Evolutionary conservation across 2,797 vertebrate species (phyloP), one percentile per base, ranked within the genome.

Genomic region (Tenualosa thibaudeaui): DNA sequence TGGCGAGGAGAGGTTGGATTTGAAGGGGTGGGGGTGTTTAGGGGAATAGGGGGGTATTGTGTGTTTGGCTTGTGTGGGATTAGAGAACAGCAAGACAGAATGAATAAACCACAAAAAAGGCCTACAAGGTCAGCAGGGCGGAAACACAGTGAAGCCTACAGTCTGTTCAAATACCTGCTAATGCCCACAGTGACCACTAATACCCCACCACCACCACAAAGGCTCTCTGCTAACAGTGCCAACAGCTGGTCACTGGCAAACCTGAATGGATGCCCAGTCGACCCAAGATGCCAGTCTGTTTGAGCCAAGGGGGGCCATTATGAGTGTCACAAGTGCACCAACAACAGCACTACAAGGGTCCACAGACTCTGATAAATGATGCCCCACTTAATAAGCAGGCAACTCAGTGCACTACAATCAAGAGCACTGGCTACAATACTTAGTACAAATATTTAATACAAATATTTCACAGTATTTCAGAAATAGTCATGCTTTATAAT

Each of bases 31-130:
- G 50, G 53, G 17, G 26, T 71, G 26, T 37, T 26, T 71, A 71
- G 12, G 10, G n/a, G 62, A 10, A 26, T 37, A 3, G 62, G 37
- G 37, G 68, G 15, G 5, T 43, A 37, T 71, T 71, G 65, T 7
- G 40, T 75, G 37, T 43, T 75, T 37, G 68, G 68, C 68, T 75
- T 75, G 68, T 19, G 31, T 43, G 37, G 15, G 68, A 78, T 78
- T 78, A 78, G 17, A 37, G 71, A 7, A 49, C 75, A 81, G 71
- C 51, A 81, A 84, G 54, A 56, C 71, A 12, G 78, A 46, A 22
- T 46, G 71, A 13, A 75, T 75, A 75, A 40, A 75, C 37, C 71
- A 46, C 37, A 78, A 19, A 78, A 78, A 78, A 46, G 40, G 71
- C 71, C 37, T 78, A 22, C 40, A 46, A 19, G 71, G 22, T n/a